Evolutionary conservation across 2,888 invertebrate genomes (phyloP).

Genomic region (Campoplex nolae): DNA sequence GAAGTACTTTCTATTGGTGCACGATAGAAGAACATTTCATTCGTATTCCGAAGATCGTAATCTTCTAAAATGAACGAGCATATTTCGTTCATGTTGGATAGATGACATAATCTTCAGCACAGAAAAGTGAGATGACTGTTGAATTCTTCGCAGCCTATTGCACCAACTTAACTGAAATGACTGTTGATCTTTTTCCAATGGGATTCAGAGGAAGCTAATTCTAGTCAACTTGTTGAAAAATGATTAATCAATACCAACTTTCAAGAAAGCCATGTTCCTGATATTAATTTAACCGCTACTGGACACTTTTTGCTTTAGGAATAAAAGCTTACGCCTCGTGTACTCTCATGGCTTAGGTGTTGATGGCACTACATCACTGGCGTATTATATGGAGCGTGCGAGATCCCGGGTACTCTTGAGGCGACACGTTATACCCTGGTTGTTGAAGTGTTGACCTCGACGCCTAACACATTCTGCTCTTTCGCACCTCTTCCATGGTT

Average conservation of each 20-base stretch:
- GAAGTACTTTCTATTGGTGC: background rate
- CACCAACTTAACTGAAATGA: background rate
- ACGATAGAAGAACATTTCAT: background rate
- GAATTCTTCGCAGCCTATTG: background rate
- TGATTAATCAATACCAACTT: background rate
- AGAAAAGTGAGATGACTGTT: conserved; percentile 39
- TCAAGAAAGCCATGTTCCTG: background rate
- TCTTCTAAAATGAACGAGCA: conserved; percentile 41
- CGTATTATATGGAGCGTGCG: conserved; percentile 39
- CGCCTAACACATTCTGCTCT: conserved; percentile 32
- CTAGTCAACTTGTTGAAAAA: background rate
- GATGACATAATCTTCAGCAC: conserved; percentile 22
- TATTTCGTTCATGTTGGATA: conserved; percentile 30
- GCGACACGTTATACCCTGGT: conserved; percentile 19
- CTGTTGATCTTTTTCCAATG: conserved; percentile 1
- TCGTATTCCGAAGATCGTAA: conserved; percentile 21
- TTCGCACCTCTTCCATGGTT: conserved; percentile 33
- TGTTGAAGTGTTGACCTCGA: conserved; percentile 59
- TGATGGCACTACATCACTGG: conserved; percentile 31
- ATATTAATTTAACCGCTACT: background rate
- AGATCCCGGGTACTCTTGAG: conserved; percentile 47
- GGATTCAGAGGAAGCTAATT: background rate
- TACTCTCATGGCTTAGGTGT: conserved; percentile 4
- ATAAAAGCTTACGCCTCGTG: background rate
- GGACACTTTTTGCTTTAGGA: background rate